phyloP scores from a whole-genome alignment of 2,113 vertebrate genomes.

The Butorides virescens region DNA sequence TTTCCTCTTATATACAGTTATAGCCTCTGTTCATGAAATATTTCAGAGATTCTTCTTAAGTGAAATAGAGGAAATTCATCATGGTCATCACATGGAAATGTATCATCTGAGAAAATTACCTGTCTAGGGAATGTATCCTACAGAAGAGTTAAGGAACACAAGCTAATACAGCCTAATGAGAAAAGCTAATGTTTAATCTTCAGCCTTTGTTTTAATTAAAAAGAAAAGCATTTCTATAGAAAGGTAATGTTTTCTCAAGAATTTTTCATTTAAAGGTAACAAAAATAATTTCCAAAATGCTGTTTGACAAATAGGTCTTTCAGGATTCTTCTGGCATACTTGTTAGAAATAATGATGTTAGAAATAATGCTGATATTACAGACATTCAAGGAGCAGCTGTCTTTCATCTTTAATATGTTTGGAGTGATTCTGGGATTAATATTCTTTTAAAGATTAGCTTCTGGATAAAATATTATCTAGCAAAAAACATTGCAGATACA shows the following conservation, averaged over 20 bases:
- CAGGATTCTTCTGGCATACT: neutral
- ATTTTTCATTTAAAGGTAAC: neutral
- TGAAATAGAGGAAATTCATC: neutral
- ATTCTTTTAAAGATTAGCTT: neutral
- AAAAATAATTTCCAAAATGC: neutral
- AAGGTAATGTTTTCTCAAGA: rapidly evolving
- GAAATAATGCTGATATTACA: neutral
- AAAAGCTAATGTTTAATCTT: neutral
- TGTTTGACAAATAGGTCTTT: neutral
- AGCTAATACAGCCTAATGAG: neutral
- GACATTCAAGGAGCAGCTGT: neutral
- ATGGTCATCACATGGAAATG: neutral
- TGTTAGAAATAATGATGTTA: neutral
- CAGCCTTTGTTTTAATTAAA: neutral
- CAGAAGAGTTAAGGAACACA: neutral
- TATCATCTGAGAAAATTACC: neutral
- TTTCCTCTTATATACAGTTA: neutral
- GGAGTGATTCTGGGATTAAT: neutral
- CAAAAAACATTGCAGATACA: neutral
- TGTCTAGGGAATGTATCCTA: neutral
- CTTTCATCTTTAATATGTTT: neutral
- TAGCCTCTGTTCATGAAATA: neutral
- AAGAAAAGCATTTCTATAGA: rapidly evolving
- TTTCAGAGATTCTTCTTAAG: neutral
- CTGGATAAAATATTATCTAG: neutral